A percentile compares a stretch with the other conserved stretches of the same genome.
Conservation (phyloP, 2,113 vertebrate genomes). For the Hypocryptadius cinnamomeus region DNA sequence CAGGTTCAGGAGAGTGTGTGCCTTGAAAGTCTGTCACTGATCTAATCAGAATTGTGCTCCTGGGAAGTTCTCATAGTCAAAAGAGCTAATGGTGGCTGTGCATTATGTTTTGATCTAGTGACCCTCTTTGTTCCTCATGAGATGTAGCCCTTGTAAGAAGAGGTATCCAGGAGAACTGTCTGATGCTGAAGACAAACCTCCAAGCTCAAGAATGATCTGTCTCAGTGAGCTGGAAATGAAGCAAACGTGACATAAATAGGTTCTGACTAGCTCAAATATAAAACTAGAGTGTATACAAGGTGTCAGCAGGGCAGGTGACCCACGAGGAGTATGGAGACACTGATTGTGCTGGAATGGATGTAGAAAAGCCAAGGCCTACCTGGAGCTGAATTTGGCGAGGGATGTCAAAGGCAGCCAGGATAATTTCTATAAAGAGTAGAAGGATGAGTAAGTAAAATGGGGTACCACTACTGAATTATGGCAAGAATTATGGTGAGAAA, state of each 20-base stretch:
- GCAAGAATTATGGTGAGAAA: not conserved
- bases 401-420: not conserved
- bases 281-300: fast-evolving
- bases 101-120: not conserved
- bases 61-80: not conserved
- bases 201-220: not conserved
- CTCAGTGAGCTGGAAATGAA: not conserved
- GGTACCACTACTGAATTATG: not conserved
- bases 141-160: not conserved
- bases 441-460: not conserved
- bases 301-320: not conserved
- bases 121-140: not conserved
- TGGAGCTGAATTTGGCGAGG: not conserved
- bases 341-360: not conserved
- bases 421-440: not conserved
- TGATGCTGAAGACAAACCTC: not conserved
- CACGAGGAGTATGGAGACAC: not conserved
- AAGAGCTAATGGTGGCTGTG: not conserved
- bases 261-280: not conserved
- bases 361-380: not conserved
- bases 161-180: not conserved
- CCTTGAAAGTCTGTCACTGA: not conserved
- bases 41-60: not conserved
- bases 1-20: not conserved
- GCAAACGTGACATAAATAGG: not conserved